These are phyloP conservation scores for Eira barbara DNA, from an alignment of 2,113 vertebrate species.

Conservation along the genomic window DNA sequence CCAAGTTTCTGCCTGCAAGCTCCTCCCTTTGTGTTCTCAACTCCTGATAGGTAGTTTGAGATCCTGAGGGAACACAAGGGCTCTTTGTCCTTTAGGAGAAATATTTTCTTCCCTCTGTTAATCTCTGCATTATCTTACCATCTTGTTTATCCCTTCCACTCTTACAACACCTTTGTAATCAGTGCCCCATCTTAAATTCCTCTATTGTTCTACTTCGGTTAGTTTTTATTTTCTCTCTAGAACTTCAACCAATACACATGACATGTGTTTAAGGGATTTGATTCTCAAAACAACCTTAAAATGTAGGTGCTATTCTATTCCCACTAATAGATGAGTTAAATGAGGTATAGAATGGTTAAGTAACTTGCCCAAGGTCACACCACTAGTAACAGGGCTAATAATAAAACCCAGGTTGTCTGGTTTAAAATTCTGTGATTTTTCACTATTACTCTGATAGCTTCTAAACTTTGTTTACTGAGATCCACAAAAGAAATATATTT, in stretches of 20 bases:
- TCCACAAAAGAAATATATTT: not conserved
- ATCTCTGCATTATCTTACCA: not conserved
- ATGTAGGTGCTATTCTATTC: not conserved
- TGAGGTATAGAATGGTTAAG: not conserved
- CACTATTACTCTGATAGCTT: not conserved
- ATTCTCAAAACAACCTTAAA: not conserved
- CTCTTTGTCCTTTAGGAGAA: not conserved
- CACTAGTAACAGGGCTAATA: not conserved
- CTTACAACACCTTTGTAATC: not conserved
- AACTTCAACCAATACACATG: not conserved
- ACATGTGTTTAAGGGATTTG: not conserved
- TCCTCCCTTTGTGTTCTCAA: not conserved
- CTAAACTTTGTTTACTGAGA: not conserved
- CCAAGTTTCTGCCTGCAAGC: not conserved
- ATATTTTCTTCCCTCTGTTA: not conserved
- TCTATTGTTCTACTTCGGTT: not conserved
- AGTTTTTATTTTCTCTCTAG: not conserved
- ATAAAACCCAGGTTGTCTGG: not conserved
- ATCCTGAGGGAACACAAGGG: not conserved
- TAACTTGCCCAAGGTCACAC: not conserved
- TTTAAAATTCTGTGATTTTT: not conserved
- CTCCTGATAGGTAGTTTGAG: not conserved
- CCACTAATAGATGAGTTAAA: not conserved
- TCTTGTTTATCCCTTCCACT: not conserved
- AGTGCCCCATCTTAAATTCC: not conserved